phyloP scores from a whole-genome alignment of 2,888 invertebrate species.

The Macropis europaea region DNA sequence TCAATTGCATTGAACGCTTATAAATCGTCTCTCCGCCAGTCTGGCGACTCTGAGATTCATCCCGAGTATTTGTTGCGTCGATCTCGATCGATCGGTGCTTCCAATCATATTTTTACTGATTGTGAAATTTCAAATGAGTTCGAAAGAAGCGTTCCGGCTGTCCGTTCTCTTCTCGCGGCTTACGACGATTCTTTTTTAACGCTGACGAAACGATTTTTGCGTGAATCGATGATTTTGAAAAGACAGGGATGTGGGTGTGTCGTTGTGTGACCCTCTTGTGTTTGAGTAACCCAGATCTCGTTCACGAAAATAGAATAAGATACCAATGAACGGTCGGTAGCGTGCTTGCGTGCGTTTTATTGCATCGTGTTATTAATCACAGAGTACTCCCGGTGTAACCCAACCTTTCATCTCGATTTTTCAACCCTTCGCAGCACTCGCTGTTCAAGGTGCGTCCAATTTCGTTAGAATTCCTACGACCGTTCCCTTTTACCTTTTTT shows the following conservation, averaged over 20 bases:
- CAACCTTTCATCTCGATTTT: conserved; percentile 12
- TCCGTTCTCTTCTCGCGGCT: background rate
- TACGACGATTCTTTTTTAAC: conserved; percentile 14
- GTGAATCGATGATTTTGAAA: conserved; percentile 11
- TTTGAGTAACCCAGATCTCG: conserved; percentile 75
- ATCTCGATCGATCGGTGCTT: background rate
- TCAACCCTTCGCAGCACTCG: background rate
- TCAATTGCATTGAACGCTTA: background rate
- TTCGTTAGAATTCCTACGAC: background rate
- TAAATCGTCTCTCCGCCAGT: no score
- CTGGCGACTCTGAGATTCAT: no score
- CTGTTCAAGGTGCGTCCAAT: background rate
- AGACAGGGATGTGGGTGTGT: conserved; percentile 31
- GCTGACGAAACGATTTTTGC: conserved; percentile 1
- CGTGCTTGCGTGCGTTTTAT: conserved; percentile 52
- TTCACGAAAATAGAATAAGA: conserved; percentile 74
- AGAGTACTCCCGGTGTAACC: conserved; percentile 3
- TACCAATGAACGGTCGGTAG: conserved; percentile 57
- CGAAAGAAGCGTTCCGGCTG: background rate
- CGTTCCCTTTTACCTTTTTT: background rate
- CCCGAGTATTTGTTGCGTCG: no score
- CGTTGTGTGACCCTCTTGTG: conserved; percentile 52
- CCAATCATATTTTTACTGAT: background rate
- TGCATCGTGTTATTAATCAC: conserved; percentile 59
- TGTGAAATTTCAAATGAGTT: background rate